Percentiles rank a stretch among this genome's conserved stretches.
phyloP scores from a whole-genome alignment of 2,797 vertebrate genomes.

The Toxotes lorentzi region DNA sequence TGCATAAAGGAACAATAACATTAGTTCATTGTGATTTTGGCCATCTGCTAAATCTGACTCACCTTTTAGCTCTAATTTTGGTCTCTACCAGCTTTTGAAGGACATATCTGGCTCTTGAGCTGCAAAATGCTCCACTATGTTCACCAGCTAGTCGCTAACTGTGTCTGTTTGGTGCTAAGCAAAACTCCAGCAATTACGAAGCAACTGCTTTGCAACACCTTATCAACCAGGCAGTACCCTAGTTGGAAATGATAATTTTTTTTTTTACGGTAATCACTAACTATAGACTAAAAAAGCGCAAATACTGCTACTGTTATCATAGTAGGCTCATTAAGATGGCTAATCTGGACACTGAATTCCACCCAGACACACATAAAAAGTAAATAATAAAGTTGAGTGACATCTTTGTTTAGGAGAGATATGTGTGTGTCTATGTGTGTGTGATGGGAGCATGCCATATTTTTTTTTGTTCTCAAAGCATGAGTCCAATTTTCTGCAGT shows the following conservation, averaged over 20 bases:
- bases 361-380: background rate
- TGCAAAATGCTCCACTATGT: background rate
- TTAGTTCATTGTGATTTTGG: no score
- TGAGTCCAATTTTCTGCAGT: conserved; percentile 61
- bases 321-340: background rate
- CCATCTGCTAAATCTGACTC: no score
- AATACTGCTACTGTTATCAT: background rate
- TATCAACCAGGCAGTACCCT: no score
- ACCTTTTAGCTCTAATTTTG: background rate
- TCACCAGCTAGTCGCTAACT: background rate
- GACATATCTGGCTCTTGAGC: no score
- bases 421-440: background rate
- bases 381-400: conserved; percentile 18
- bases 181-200: no score
- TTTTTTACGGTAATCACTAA: no score
- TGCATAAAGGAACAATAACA: no score
- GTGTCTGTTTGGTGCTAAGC: background rate
- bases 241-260: no score
- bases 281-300: no score
- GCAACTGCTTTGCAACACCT: no score
- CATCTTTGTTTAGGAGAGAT: conserved; percentile 16
- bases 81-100: background rate
- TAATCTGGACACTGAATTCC: no score
- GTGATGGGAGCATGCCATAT: conserved; percentile 6
- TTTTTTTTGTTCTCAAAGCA: conserved; percentile 66